Evolutionary conservation across 2,113 vertebrate genomes (phyloP).

Genomic region (Chelonoidis abingdonii): DNA sequence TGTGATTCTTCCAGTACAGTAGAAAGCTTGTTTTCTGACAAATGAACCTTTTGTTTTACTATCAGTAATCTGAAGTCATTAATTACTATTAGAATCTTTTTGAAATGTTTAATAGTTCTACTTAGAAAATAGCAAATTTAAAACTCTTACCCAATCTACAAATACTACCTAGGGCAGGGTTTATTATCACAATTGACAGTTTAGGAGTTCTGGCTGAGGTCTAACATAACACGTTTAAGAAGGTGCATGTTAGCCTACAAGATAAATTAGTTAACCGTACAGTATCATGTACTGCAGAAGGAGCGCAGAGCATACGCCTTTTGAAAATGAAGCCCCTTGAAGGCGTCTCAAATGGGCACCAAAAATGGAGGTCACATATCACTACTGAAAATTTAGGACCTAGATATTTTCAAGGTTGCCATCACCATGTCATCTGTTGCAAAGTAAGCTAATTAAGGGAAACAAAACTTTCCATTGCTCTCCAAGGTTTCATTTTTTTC

Average conservation of each 20-base stretch:
- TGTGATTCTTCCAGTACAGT: neutral
- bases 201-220: neutral
- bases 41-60: neutral
- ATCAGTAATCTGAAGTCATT: neutral
- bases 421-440: neutral
- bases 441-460: neutral
- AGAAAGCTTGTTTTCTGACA: neutral
- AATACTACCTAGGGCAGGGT: neutral
- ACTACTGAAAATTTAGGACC: neutral
- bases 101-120: neutral
- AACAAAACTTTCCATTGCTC: neutral
- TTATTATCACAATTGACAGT: neutral
- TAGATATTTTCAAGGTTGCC: neutral
- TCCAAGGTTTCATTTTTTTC: neutral
- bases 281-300: neutral
- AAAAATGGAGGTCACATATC: neutral
- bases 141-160: neutral
- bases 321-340: neutral
- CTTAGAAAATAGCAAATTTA: neutral
- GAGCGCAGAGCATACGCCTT: neutral
- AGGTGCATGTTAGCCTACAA: accelerated
- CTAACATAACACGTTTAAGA: neutral
- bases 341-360: neutral
- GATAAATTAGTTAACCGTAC: accelerated
- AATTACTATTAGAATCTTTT: neutral